Base-by-base conservation (phyloP, 2,797 vertebrate genomes). In the Huso huso region DNA sequence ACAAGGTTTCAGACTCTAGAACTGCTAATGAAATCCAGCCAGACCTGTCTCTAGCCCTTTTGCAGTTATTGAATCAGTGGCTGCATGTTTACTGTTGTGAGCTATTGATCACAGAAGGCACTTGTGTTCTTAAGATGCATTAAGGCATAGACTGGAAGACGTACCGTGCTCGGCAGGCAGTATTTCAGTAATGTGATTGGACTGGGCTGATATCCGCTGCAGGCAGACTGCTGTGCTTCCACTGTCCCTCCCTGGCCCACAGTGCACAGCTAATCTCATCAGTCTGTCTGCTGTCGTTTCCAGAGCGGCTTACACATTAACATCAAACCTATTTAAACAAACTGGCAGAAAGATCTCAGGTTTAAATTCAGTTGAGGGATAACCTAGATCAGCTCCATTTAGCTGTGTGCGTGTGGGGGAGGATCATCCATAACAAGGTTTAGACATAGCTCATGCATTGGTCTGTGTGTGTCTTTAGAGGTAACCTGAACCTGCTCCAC, bases 41-140 rank as follows among this genome's bases (percentile, higher is more conserved):
- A n/a, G 13, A 13, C 6, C 12, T 7, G 3, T 58, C 4, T n/a
- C 55, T 58, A 13, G 23, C 23, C 55, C 8, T 6, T 58, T 11
- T 11, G 55, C 55, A 58, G 6, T 11, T 13, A 11, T 58, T 11
- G 9, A 62, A 18, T 9, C 18, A 48, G 8, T 18, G 10, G 61
- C 18, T n/a, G 61, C 10, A 62, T 8, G 7, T 62, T 7, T 18
- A 6, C 8, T 10, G 13, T 23, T 48, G 61, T 6, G 61, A 48
- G 6, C 10, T 62, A 62, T 62, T 18, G 13, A 62, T 62, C 18
- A 9, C 11, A 10, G 18, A 37, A 48, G 18, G 11, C 55, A 62
- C 61, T 48, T 23, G 61, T 23, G 61, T 62, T 23, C 61, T 62
- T 23, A 62, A 62, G 48, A 12, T 62, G 61, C 13, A 62, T 62